Conservation (phyloP, 2,797 vertebrate genomes). For the Coreius guichenoti region DNA sequence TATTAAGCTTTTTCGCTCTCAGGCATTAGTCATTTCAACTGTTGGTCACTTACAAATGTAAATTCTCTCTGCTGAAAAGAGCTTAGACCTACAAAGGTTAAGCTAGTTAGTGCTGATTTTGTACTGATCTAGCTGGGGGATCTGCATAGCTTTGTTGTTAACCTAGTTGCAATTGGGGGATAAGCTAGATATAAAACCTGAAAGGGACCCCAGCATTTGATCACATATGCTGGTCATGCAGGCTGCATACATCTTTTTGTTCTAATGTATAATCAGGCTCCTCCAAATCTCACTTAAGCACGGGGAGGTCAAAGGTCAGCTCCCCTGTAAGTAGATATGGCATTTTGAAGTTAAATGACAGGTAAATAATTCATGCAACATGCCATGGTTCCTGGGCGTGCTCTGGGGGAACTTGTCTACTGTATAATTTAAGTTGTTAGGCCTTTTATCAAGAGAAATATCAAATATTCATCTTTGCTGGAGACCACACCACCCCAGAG, state of each 20-base stretch:
- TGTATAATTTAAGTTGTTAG: constrained; percentile 80
- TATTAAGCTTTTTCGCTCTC: neutral
- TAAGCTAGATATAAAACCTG: neutral
- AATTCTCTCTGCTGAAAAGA: neutral
- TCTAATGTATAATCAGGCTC: neutral
- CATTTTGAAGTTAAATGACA: constrained; percentile 48
- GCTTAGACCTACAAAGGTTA: neutral
- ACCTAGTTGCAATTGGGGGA: neutral
- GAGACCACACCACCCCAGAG: constrained; percentile 57
- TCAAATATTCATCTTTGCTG: constrained; percentile 75
- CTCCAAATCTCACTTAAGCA: neutral
- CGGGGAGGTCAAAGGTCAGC: constrained; percentile 29
- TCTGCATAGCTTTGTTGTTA: neutral
- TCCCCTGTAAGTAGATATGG: constrained; percentile 23
- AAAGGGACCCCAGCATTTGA: too few relatives aligned
- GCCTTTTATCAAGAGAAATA: constrained; percentile 79
- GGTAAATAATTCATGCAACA: constrained; percentile 75
- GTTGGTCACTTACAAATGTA: constrained; percentile 1
- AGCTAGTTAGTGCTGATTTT: neutral
- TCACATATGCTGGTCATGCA: too few relatives aligned
- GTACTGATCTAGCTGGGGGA: neutral
- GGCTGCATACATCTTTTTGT: neutral
- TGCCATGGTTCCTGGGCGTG: constrained; percentile 70
- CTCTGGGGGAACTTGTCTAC: constrained; percentile 71
- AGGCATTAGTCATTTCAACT: neutral